Evolutionary conservation across 1,140 invertebrate species (phyloP).

Genomic region (Lethocerus indicus): DNA sequence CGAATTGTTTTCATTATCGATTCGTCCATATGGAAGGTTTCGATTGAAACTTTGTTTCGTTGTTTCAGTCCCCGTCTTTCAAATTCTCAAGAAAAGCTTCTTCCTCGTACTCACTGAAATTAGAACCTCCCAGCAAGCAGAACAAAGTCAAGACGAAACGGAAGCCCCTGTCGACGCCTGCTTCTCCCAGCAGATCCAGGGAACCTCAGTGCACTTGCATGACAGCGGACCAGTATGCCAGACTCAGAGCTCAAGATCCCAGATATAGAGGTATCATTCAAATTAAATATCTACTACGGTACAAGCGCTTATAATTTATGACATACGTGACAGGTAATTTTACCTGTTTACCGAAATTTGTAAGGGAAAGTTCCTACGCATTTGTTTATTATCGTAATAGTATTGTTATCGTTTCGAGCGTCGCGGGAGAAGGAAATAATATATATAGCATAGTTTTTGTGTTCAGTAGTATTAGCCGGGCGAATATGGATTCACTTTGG

Average conservation of each 20-base stretch:
- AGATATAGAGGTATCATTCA: conserved; percentile 46
- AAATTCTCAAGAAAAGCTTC: conserved; percentile 94
- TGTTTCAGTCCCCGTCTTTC: conserved; percentile 85
- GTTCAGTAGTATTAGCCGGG: too few species aligned
- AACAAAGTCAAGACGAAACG: conserved; percentile 64
- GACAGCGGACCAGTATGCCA: conserved; percentile 80
- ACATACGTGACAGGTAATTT: neutral
- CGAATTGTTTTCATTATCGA: too few species aligned
- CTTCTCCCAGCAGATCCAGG: conserved; percentile 72
- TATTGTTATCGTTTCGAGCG: too few species aligned
- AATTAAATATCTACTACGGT: neutral
- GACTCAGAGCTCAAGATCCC: conserved; percentile 65
- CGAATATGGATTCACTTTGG: too few species aligned
- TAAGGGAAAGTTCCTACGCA: too few species aligned
- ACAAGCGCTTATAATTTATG: neutral
- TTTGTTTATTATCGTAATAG: too few species aligned
- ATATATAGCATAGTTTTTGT: too few species aligned
- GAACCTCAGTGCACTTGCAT: conserved; percentile 91
- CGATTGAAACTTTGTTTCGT: conserved; percentile 19
- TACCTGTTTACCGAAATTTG: too few species aligned
- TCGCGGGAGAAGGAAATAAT: too few species aligned
- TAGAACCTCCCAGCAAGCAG: conserved; percentile 66
- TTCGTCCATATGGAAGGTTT: too few species aligned
- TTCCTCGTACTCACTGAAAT: conserved; percentile 85
- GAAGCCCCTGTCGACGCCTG: conserved; percentile 84